Conservation (phyloP, 2,888 invertebrate species). For the Pterostichus madidus region DNA sequence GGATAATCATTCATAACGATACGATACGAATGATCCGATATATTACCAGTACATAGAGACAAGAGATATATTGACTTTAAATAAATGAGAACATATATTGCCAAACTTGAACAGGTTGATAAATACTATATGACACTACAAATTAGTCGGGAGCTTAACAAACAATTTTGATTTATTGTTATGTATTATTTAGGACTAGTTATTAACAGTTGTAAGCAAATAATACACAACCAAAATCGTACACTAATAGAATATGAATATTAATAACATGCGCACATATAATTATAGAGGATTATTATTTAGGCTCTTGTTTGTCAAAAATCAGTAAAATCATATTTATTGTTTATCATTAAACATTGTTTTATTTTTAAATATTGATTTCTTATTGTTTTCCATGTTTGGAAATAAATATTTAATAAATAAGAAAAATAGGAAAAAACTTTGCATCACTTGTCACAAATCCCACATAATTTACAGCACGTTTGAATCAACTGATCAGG, state of each 20-base stretch:
- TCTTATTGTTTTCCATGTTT: too few species aligned
- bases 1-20: neutral
- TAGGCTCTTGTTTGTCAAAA: too few species aligned
- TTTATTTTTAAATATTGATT: too few species aligned
- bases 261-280: neutral
- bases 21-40: neutral
- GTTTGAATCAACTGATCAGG: too few species aligned
- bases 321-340: too few species aligned
- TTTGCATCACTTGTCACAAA: too few species aligned
- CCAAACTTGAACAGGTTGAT: neutral
- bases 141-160: neutral
- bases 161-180: slow-evolving; percentile 1
- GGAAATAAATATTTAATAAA: too few species aligned
- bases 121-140: neutral
- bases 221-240: neutral
- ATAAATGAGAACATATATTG: slow-evolving; percentile 8
- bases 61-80: slow-evolving; percentile 2
- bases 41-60: neutral
- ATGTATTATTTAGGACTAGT: neutral
- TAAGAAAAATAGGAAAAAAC: too few species aligned
- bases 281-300: too few species aligned
- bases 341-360: too few species aligned
- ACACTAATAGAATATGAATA: neutral
- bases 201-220: neutral
- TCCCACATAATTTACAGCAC: too few species aligned